These are phyloP conservation scores for Heterocephalus glaber DNA, from an alignment of 2,113 vertebrate genomes.

Conservation along the genomic window DNA sequence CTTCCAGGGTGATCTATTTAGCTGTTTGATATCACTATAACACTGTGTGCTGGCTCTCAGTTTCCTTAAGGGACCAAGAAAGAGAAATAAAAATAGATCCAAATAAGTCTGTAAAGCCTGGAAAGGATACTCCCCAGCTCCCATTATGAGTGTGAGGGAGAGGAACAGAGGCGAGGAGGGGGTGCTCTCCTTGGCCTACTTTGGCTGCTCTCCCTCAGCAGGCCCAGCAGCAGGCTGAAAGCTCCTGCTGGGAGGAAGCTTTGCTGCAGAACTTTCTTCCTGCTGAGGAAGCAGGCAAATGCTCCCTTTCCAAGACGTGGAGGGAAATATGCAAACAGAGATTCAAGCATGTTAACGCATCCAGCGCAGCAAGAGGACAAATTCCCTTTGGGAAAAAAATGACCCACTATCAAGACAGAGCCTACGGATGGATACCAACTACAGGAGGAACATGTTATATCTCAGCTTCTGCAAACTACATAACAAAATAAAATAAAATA, in stretches of 20 bases:
- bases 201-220: not conserved
- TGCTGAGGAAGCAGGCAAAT: not conserved
- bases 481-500: not conserved
- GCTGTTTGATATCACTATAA: not conserved
- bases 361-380: not conserved
- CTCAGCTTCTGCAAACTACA: not conserved
- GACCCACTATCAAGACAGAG: not conserved
- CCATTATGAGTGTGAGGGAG: not conserved
- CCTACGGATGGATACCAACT: too few relatives aligned
- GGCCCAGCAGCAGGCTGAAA: not conserved
- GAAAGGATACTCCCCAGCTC: not conserved
- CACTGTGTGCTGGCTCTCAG: not conserved
- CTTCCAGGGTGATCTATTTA: not conserved
- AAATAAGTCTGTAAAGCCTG: not conserved
- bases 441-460: not conserved
- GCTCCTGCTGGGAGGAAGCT: not conserved
- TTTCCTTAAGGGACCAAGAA: constrained; percentile 39
- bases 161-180: not conserved
- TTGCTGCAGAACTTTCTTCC: not conserved
- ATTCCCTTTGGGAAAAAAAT: not conserved
- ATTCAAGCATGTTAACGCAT: rapidly evolving
- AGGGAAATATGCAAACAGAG: not conserved
- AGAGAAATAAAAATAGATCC: constrained; percentile 52
- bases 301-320: not conserved
- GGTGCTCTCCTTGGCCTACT: not conserved